phyloP scores from a whole-genome alignment of 2,888 invertebrate genomes.

The Ctena decussata region DNA sequence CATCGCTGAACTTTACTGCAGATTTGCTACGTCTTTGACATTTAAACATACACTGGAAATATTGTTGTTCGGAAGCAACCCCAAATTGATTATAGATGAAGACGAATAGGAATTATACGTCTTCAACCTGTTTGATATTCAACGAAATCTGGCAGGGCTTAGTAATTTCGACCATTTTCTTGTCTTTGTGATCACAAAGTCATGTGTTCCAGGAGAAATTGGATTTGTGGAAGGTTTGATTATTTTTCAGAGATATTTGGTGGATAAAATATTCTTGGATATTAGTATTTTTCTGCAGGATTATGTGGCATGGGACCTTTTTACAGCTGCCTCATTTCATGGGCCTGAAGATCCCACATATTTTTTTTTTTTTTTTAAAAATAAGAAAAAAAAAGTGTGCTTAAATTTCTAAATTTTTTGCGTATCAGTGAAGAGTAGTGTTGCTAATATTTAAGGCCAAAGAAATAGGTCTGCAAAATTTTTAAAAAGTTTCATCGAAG shows the following conservation, averaged over 20 bases:
- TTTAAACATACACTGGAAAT: not conserved
- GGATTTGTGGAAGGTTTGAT: not conserved
- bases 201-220: slow-evolving; percentile 45
- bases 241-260: not conserved
- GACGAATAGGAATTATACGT: not conserved
- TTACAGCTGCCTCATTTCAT: no score
- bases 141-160: slow-evolving; percentile 59
- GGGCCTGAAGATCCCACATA: no score
- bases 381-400: no score
- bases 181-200: slow-evolving; percentile 53
- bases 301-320: no score
- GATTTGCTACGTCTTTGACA: not conserved
- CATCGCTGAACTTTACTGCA: no score
- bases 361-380: no score
- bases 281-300: no score
- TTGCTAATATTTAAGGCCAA: no score
- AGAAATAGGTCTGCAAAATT: no score
- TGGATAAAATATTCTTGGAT: not conserved
- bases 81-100: slow-evolving; percentile 21
- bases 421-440: no score
- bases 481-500: no score
- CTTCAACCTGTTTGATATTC: slow-evolving; percentile 9
- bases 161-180: slow-evolving; percentile 41
- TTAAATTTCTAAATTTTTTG: no score
- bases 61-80: not conserved